Conservation (phyloP, 2,113 vertebrate genomes). For the Falcunculus frontatus region DNA sequence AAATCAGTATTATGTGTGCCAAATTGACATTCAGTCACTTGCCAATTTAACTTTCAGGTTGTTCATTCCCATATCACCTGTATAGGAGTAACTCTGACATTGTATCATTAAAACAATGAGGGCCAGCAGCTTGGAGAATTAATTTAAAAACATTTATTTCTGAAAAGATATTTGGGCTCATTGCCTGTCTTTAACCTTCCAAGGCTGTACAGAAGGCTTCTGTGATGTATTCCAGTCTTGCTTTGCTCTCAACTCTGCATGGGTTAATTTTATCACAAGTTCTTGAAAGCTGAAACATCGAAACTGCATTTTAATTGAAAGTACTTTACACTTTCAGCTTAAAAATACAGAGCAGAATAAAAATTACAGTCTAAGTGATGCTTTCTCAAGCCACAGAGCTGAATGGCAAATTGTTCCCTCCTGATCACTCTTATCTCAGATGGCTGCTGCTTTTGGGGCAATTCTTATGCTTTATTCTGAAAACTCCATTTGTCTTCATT, state of each 20-base stretch:
- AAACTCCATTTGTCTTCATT: conserved; percentile 11
- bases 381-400: not conserved
- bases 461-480: not conserved
- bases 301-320: conserved; percentile 17
- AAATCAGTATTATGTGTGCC: not conserved
- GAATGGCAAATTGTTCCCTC: not conserved
- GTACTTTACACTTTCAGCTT: not conserved
- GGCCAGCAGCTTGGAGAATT: not conserved
- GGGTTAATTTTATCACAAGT: conserved; percentile 19
- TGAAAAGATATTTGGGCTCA: not conserved
- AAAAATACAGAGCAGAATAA: not conserved
- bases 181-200: not conserved
- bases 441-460: not conserved
- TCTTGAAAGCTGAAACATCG: not conserved
- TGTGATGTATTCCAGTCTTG: not conserved
- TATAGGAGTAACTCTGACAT: not conserved
- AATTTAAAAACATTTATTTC: not conserved
- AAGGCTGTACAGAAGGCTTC: not conserved
- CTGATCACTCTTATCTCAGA: not conserved
- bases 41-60: not conserved
- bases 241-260: not conserved
- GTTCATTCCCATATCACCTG: not conserved
- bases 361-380: not conserved
- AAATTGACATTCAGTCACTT: not conserved
- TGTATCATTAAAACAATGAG: not conserved